phyloP scores from a whole-genome alignment of 2,888 invertebrate genomes.

The Pyrrhia umbra region DNA sequence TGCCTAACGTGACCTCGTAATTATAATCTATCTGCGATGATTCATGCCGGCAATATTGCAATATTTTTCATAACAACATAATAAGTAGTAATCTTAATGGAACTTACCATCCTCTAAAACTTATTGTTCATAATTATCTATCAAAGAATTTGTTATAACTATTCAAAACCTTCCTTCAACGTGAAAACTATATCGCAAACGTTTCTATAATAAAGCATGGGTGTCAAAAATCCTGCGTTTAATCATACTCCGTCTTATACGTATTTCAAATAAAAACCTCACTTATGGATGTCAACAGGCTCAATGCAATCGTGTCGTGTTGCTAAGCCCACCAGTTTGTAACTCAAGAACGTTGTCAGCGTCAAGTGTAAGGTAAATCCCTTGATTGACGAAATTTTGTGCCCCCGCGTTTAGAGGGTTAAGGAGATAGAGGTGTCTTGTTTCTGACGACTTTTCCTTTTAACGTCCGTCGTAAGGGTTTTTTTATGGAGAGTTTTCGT shows the following conservation, averaged over 20 bases:
- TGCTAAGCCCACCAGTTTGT: conserved; percentile 83
- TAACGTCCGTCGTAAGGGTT: conserved; percentile 68
- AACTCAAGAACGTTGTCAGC: conserved; percentile 85
- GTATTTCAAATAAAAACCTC: conserved; percentile 55
- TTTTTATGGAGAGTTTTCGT: conserved; percentile 51
- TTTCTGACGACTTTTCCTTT: conserved; percentile 75
- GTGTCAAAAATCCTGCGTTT: neutral
- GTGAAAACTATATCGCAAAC: no score
- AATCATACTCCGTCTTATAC: conserved; percentile 37
- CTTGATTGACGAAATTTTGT: conserved; percentile 86
- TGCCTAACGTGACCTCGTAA: no score
- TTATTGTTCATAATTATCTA: no score
- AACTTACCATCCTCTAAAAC: no score
- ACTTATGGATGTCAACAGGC: conserved; percentile 70
- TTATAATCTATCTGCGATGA: no score
- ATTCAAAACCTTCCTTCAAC: no score
- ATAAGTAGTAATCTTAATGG: no score
- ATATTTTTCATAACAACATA: no score
- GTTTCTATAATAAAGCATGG: neutral
- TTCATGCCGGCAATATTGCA: no score
- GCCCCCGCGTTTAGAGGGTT: conserved; percentile 75
- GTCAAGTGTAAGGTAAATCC: conserved; percentile 86
- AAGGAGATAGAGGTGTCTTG: conserved; percentile 74
- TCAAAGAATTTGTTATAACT: no score
- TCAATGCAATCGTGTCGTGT: conserved; percentile 81